A percentile compares a stretch with the other conserved stretches of the same genome.
Conservation (phyloP, 2,797 vertebrate genomes). For the Manis pentadactyla region DNA sequence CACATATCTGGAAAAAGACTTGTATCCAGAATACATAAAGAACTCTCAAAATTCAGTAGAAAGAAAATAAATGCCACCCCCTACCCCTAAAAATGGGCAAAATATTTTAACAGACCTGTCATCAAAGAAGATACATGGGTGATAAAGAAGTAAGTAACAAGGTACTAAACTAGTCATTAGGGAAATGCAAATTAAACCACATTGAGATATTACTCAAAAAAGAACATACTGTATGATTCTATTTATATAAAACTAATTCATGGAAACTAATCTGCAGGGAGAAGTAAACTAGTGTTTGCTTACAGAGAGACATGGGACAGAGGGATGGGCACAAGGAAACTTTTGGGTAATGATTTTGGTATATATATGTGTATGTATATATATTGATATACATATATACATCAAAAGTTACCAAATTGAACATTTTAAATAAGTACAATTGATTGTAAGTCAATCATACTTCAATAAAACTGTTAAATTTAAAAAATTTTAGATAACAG, state of each 20-base stretch:
- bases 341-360: background rate
- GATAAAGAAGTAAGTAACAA: background rate
- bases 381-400: no score
- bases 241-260: background rate
- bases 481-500: background rate
- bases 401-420: background rate
- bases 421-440: background rate
- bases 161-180: background rate
- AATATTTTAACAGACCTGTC: background rate
- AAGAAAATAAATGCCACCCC: background rate
- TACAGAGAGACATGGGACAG: background rate
- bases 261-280: background rate
- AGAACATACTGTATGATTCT: no score
- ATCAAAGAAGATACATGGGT: background rate
- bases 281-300: background rate
- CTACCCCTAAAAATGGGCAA: background rate
- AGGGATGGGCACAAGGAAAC: background rate
- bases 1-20: background rate
- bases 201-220: background rate
- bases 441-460: background rate
- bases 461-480: background rate
- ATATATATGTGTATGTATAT: no score
- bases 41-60: background rate
- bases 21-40: background rate
- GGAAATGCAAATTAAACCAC: background rate